Evolutionary conservation across 2,888 invertebrate genomes (phyloP).

Genomic region (Erpobdella octoculata): DNA sequence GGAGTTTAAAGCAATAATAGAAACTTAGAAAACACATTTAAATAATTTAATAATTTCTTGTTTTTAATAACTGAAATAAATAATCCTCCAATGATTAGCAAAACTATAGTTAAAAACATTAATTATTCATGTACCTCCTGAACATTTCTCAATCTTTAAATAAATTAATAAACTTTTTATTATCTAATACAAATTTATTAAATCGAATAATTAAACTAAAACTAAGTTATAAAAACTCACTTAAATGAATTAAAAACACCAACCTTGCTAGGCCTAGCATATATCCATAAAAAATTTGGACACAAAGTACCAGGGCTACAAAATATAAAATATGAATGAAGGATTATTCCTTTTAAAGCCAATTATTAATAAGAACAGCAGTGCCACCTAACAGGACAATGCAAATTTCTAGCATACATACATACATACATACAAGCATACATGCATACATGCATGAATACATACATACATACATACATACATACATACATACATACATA

Average conservation of each 20-base stretch:
- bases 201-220: background rate
- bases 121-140: no score
- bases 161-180: background rate
- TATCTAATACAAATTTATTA: background rate
- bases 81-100: no score
- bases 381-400: background rate
- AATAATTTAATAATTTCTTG: no score
- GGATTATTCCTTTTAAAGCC: no score
- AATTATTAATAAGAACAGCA: background rate
- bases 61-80: no score
- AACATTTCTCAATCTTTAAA: no score
- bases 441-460: background rate
- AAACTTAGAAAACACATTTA: no score
- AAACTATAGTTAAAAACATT: no score
- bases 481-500: background rate
- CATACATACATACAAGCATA: no score
- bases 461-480: conserved; percentile 1
- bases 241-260: conserved; percentile 1
- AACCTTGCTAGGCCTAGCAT: conserved; percentile 18
- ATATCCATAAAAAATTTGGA: conserved; percentile 33
- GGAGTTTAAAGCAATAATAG: no score
- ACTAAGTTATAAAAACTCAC: background rate
- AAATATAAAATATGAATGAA: no score
- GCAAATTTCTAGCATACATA: no score
- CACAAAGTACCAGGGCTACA: conserved; percentile 33